Evolutionary conservation across 2,113 vertebrate species (phyloP), one percentile per base, ranked within the genome.

Genomic region (Eulemur rufifrons): DNA sequence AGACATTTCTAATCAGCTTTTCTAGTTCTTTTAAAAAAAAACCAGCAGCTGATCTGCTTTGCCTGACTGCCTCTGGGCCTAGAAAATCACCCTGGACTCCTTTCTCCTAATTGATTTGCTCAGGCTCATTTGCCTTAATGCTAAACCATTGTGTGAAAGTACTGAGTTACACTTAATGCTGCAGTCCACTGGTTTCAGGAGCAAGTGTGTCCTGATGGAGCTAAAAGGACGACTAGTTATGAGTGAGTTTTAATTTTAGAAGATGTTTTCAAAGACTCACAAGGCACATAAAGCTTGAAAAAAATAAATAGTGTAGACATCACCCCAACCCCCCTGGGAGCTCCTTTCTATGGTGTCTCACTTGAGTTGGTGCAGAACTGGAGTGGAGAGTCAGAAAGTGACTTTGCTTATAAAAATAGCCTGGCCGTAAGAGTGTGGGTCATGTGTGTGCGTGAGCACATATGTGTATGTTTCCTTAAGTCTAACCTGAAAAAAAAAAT

Each of bases 1-100:
- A 56, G 32, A 89, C 21, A 81, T 81, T 89, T 69, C 63, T 89
- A 39, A 92, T 69, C 50, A 87, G 13, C 20, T 54, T 85, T 92
- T 92, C 45, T 23, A 77, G 61, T 50, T 76, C 56, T 95, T 81
- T 91, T 42, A 6, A 88, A 94, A 10, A 10, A 92, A 94, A 66
- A 32, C 27, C n/a, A 91, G 63, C 5, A 78, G 1, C 27, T 69
- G 56, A 78, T 86, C 68, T 39, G 4, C 56, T 94, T 90, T 80
- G 39, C 34, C 71, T 76, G n/a, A 47, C 4, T 68, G 42, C 18
- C 29, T 23, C 29, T 61, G 47, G 8, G 15, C 54, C 82, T n/a
- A 78, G 83, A 77, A 39, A 92, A 87, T 83, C 69, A 81, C 32
- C 32, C 39, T 87, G 20, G 50, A 77, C n/a, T 83, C 2, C n/a